Base-by-base conservation (phyloP, 2,888 invertebrate species). In the Catocala sponsa region DNA sequence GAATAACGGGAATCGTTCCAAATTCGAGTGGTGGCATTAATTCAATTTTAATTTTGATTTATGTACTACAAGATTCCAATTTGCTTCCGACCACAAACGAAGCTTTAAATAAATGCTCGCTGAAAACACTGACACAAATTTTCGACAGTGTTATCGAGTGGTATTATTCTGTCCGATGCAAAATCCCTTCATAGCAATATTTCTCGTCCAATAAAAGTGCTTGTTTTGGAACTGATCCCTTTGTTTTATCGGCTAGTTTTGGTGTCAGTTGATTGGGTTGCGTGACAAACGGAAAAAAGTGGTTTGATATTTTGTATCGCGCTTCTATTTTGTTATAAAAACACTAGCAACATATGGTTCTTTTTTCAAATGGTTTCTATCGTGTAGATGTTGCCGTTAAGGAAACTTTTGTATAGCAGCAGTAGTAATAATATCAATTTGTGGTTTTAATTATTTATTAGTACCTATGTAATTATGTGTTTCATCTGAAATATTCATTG, bases 41-140 rank as follows among this genome's bases (percentile, higher is more conserved):
- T 47, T 25, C 10, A 13, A 15, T 47, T 47, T 47, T 38, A 50
- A 50, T 35, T 33, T 38, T 35, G 33, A 50, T 50, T 50, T 35
- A 50, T 50, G 35, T 50, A 35, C 50, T 33, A 49, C 33, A 32
- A 35, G 33, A 32, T 50, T 13, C 11, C 11, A 13, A 52, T 41
- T 25, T 25, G 13, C 13, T 25, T 9, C 7, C 47, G 9, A 13
- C 47, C 10, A 47, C 47, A 47, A 9, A 5, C 25, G 25, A 47
- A 13, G 25, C 10, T 9, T 25, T 47, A 25, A 15, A 47, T 25
- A 25, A 47, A 10, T 25, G 5, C 25, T 25, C 47, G 15, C 11
- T 15, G 7, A 47, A 25, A 47, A 47, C 9, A 47, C 25, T 25
- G 47, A 25, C 25, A 15, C 9, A 15, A 10, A 47, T 10, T 47